Base-by-base conservation (phyloP, 2,888 invertebrate species). In the Phasia obesa region DNA sequence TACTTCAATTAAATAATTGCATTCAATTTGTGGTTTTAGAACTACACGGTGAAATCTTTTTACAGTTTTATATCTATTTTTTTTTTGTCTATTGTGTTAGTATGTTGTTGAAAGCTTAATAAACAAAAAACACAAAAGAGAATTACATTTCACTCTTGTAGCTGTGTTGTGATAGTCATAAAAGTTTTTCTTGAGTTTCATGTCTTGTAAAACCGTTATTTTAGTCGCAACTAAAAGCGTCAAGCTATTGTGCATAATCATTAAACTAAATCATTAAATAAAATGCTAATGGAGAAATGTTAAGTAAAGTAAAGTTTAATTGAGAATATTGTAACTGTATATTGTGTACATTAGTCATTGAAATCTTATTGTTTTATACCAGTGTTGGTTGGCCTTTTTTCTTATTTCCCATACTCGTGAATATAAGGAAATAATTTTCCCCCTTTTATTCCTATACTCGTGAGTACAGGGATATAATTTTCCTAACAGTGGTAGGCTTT, bases 181-280 rank as follows among this genome's bases (percentile, higher is more conserved):
- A 70, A 53, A 15, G 19, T 35, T 57, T 64, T 70, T 42, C 62
- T 49, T 64, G 15, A 49, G 35, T 75, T 59, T 70, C 75, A 42
- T 49, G 62, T 55, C 27, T 62, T 59, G 70, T 25, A 44, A 74
- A 59, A 69, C 67, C 77, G 73, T 62, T 77, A 81, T 9, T 42
- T 70, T 15, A 49, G n/a, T 23, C 47, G 38, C 19, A 62, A 75
- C 59, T 57, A 55, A 35, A 59, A 69, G 25, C 23, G 25, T 69
- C 21, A 60, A 44, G 42, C 17, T 64, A 70, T 70, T 59, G 51
- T 59, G 57, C 35, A 38, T 60, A 75, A 60, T 57, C n/a, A 78
- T 70, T 31, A 49, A 7, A 49, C 9, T 27, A 42, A 47, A 70
- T 62, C 21, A 19, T 62, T 42, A n/a, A n/a, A 42, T 42, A 11